Percentiles rank a stretch among this genome's conserved stretches.
Evolutionary conservation across 2,888 invertebrate species (phyloP).

Genomic region (Folsomia candida): DNA sequence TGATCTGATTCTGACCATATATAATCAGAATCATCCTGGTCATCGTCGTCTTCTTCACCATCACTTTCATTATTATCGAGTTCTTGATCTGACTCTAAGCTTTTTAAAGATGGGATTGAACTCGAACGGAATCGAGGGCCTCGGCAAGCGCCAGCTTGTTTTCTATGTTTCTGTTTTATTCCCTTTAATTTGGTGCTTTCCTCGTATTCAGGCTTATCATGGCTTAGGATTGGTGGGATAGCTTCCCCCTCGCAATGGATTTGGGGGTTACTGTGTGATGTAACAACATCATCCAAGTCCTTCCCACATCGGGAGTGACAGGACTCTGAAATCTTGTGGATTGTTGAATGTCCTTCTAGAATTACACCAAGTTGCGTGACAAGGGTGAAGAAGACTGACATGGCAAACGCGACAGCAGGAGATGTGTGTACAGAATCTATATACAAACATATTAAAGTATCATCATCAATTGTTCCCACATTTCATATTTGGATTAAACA

Average conservation of each 20-base stretch:
- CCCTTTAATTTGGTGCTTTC: conserved; percentile 17
- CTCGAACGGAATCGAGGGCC: neutral
- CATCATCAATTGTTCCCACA: neutral
- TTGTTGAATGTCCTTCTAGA: conserved; percentile 36
- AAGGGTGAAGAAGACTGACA: conserved; percentile 44
- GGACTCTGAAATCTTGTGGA: neutral
- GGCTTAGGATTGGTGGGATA: neutral
- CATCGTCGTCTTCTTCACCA: conserved; percentile 16
- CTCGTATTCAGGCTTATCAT: conserved; percentile 2
- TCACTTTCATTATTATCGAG: conserved; percentile 10
- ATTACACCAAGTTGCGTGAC: conserved; percentile 37
- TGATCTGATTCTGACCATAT: conserved; percentile 5
- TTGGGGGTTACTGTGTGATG: conserved; percentile 15
- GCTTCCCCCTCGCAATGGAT: too few species aligned
- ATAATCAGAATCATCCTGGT: conserved; percentile 15
- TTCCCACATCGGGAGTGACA: conserved; percentile 10
- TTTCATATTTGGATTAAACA: neutral
- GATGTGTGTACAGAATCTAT: conserved; percentile 46
- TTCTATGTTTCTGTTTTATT: conserved; percentile 17
- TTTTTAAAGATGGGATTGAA: neutral
- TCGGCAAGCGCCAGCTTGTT: conserved; percentile 10
- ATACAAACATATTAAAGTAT: neutral
- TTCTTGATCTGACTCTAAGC: conserved; percentile 16
- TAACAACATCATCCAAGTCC: conserved; percentile 3
- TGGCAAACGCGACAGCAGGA: conserved; percentile 44